Base-by-base conservation (phyloP, 1,140 invertebrate genomes). In the Lucilia cuprina region DNA sequence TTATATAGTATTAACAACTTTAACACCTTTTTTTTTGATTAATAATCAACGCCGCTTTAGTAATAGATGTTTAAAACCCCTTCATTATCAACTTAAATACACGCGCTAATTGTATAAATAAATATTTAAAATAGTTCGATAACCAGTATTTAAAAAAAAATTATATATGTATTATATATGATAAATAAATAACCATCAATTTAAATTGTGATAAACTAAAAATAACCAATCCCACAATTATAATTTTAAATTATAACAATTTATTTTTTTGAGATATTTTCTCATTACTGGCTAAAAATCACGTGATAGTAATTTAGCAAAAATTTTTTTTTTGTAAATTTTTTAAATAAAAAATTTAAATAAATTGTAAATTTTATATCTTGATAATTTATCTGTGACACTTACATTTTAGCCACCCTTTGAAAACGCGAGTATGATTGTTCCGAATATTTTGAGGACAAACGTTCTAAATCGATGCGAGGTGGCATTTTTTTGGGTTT, bases 361-460 rank as follows among this genome's bases (percentile, higher is more conserved):
- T 30, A 30, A 30, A 30, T 30, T 30, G 9, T 7, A 60, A n/a
- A 17, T 60, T 17, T 0, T 3, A 30, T 30, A 30, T 30, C 55
- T 17, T 60, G 55, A 17, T 75, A 14, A 75, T 30, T 9, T 75
- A 9, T 9, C 14, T 25, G 14, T 9, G 5, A 47, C 9, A 83
- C 88, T 90, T 90, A 90, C 89, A 90, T 86, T 90, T 90, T 90
- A 55, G 89, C 89, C 83, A 90, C 86, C 41, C 89, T 89, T 60
- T 88, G 88, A 83, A 87, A 89, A 30, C 86, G 89, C 82, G 74
- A 88, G 80, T 86, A 86, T 74, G 89, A 89, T 82, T 87, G 86
- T 83, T 90, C 89, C 83, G 89, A 88, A 55, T 90, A 88, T 75
- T 85, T 88, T 4, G 88, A 88, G 14, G 89, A 90, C 70, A 87